Evolutionary conservation across 2,797 vertebrate species (phyloP), one percentile per base, ranked within the genome.

Genomic region (Sus cebifrons): DNA sequence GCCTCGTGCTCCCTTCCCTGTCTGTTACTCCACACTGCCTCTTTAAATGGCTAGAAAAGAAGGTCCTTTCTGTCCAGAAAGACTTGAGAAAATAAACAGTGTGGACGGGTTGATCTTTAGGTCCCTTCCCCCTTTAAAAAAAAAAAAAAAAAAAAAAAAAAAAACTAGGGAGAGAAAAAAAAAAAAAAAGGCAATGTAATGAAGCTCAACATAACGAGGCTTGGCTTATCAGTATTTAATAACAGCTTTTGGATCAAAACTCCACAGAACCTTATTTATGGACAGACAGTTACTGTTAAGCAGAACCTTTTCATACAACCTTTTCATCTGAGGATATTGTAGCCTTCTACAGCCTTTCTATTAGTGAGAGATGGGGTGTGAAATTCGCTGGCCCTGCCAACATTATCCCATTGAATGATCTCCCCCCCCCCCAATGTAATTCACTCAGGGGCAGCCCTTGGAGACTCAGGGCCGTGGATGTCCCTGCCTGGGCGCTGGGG

Each of bases 181-280:
- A 25, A 27, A n/a, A 40, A 40, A 21, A 54, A 52, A 40, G 68
- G 81, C 77, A 74, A 74, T 84, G 82, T 86, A 94, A 92, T 64
- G 52, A 94, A 23, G 44, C 70, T 89, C 96, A 95, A 81, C 87
- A 90, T 93, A 60, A 73, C 64, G 32, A 86, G 94, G 17, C 40
- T 82, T 88, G 60, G 82, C 94, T 97, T 97, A 97, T 98, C 97
- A 97, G 94, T 94, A 91, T 97, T 96, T 96, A 96, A 90, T 95
- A 96, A 97, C 94, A 96, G 82, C 62, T 95, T 92, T 91, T 94
- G 96, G 97, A 97, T 98, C 97, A 96, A 98, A 97, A 96, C 96
- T 83, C 90, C 60, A n/a, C 56, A 92, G 96, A 95, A 91, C 95
- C 96, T 97, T 96, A 97, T 97, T 97, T 97, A 96, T 97, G 88